phyloP scores from a whole-genome alignment of 2,113 vertebrate species.

The Myrmecophaga tridactyla region DNA sequence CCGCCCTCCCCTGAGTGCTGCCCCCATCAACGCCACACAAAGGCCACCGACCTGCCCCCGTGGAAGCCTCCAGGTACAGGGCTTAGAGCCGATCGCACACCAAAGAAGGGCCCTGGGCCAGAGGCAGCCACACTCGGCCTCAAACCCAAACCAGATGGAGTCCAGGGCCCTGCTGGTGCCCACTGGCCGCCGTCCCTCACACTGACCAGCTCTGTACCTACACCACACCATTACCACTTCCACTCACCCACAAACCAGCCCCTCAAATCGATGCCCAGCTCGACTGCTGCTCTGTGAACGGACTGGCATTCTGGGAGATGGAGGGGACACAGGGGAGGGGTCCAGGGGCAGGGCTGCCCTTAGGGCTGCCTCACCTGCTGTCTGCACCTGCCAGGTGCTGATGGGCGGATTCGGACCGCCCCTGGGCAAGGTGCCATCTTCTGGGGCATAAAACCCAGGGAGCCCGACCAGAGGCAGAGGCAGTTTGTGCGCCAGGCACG shows the following conservation, averaged over 20 bases:
- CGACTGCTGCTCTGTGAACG: background rate
- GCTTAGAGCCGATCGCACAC: background rate
- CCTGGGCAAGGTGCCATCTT: background rate
- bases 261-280: background rate
- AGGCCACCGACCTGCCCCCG: background rate
- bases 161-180: fast-evolving
- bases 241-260: background rate
- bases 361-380: background rate
- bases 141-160: background rate
- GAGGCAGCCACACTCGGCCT: background rate
- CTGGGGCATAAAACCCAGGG: slow-evolving; percentile 1
- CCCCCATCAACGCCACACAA: background rate
- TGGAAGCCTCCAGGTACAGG: background rate
- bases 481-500: background rate
- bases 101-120: background rate
- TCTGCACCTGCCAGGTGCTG: background rate
- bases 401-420: background rate
- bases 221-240: fast-evolving
- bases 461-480: background rate
- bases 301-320: background rate
- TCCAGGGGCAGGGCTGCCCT: background rate
- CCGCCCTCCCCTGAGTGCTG: background rate
- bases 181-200: background rate
- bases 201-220: background rate
- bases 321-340: background rate